A percentile compares a stretch with the other conserved stretches of the same genome.
Conservation (phyloP, 2,797 vertebrate genomes). For the Poeciliopsis turneri region DNA sequence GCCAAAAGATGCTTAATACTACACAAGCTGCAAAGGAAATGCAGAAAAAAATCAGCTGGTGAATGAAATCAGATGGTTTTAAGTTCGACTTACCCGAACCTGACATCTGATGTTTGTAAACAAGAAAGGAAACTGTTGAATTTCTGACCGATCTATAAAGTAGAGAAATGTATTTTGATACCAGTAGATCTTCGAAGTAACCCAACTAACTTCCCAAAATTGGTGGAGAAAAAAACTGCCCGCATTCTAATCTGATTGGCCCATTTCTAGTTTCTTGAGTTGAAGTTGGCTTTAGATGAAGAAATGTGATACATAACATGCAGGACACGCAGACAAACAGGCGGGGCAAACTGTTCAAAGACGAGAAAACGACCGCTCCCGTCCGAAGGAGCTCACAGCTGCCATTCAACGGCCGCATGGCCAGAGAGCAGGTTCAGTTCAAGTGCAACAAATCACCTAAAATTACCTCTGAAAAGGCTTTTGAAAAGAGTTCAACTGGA, state of each 20-base stretch:
- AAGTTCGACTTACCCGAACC: neutral
- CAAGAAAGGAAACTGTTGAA: neutral
- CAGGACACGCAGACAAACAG: conserved; percentile 49
- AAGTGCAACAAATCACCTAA: conserved; percentile 81
- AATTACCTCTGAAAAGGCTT: conserved; percentile 75
- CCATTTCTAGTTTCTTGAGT: neutral
- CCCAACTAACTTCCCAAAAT: neutral
- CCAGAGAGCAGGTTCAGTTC: conserved; percentile 72
- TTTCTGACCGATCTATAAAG: neutral
- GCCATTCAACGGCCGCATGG: conserved; percentile 65
- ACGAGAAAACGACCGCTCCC: conserved; percentile 67
- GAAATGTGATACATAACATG: conserved; percentile 73
- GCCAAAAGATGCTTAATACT: neutral
- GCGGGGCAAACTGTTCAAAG: conserved; percentile 51
- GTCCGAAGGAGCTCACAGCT: conserved; percentile 69
- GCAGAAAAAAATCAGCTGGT: neutral
- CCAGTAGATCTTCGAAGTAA: neutral
- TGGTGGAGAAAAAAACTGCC: neutral
- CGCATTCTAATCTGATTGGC: neutral
- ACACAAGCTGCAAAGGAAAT: conserved; percentile 5
- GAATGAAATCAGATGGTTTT: neutral
- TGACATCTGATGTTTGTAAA: neutral
- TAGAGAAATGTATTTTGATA: neutral
- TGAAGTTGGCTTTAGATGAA: neutral
- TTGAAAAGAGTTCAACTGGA: conserved; percentile 62